Base-by-base conservation (phyloP, 2,888 invertebrate species). In the Apoda limacodes region DNA sequence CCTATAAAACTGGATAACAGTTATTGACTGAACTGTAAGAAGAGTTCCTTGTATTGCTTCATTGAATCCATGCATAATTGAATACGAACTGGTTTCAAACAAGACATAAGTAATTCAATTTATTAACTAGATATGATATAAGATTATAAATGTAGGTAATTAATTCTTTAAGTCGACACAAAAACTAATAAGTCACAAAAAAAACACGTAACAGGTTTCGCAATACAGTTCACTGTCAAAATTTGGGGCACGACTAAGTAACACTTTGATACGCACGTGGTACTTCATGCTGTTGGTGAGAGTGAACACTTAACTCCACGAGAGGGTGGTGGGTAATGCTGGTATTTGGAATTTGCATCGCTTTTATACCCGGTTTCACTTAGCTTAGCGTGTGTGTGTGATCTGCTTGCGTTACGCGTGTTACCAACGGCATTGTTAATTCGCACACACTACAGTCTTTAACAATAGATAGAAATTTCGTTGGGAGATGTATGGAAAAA, bases 341-440 rank as follows among this genome's bases (percentile, higher is more conserved):
- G 52, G 60, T 62, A 60, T 46, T 65, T 59, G 66, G 57, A 64
- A 80, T 74, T 78, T 80, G 72, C 78, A 76, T 78, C 68, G 78
- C 67, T 75, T 80, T 60, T 80, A 80, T 80, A 80, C 69, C 55
- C 66, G 46, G 66, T 78, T 78, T 80, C 80, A 66, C 78, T 68
- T 54, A 61, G 43, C 52, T 38, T 40, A 36, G 43, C 43, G 50
- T 38, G 55, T 50, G 50, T 64, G 69, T 65, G 67, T 51, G 69
- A 58, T 65, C 61, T 52, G 60, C 48, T 58, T 55, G 54, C 53
- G 57, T 74, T 74, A 75, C 74, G 71, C 74, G 55, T 58, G 47
- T 53, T 44, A 43, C 38, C 35, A 42, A 46, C 43, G 42, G 44
- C 48, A 53, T 74, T 71, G 71, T 67, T 60, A 74, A 61, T 65